Evolutionary conservation across 1,140 invertebrate genomes (phyloP).

Genomic region (Apis cerana): DNA sequence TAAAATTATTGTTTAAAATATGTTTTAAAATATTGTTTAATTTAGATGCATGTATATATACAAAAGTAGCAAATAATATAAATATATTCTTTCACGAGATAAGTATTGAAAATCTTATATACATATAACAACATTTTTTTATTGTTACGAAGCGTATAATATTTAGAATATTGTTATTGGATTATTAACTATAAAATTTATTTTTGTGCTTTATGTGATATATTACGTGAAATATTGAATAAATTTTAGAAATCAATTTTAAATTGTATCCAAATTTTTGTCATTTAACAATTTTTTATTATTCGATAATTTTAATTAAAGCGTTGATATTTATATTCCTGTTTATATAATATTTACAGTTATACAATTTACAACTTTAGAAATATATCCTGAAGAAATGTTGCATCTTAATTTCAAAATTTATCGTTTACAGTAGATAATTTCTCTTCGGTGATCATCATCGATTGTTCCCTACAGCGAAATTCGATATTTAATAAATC

Average conservation of each 20-base stretch:
- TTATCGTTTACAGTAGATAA: not conserved
- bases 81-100: too few relatives aligned
- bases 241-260: not conserved
- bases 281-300: too few relatives aligned
- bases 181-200: too few relatives aligned
- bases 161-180: too few relatives aligned
- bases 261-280: not conserved
- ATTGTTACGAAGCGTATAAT: too few relatives aligned
- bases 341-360: not conserved
- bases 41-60: too few relatives aligned
- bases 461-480: not conserved
- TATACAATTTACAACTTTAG: not conserved
- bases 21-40: too few relatives aligned
- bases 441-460: not conserved
- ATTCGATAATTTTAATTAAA: not conserved
- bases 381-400: not conserved
- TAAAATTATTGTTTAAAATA: not conserved
- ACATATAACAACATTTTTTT: too few relatives aligned
- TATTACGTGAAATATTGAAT: too few relatives aligned
- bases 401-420: not conserved
- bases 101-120: too few relatives aligned
- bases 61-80: too few relatives aligned
- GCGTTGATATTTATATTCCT: not conserved
- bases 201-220: too few relatives aligned
- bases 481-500: conserved; percentile 43